A percentile compares a stretch with the other conserved stretches of the same genome.
phyloP scores from a whole-genome alignment of 2,797 vertebrate species.

The Staurois parvus region DNA sequence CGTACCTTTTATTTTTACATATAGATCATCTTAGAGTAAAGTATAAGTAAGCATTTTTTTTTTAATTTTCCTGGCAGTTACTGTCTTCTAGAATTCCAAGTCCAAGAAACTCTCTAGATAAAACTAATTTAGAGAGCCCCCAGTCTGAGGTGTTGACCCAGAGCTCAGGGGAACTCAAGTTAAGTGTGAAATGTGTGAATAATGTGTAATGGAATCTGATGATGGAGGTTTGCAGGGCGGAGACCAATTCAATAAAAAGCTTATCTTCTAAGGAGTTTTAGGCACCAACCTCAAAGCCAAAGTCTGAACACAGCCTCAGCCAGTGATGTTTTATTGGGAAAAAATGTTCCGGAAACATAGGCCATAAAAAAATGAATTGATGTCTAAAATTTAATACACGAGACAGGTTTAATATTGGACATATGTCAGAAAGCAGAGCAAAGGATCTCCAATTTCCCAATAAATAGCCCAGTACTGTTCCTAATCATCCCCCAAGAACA shows the following conservation, averaged over 20 bases:
- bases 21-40: too few species aligned
- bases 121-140: conserved; percentile 1
- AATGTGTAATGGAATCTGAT: conserved; percentile 49
- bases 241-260: conserved; percentile 42
- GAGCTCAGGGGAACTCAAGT: background rate
- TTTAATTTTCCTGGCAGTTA: background rate
- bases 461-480: conserved; percentile 25
- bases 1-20: too few species aligned
- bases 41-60: too few species aligned
- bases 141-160: background rate
- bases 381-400: conserved; percentile 44
- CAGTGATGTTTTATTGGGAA: conserved; percentile 51
- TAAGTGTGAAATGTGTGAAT: conserved; percentile 25
- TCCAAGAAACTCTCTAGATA: background rate
- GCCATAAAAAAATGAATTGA: conserved; percentile 51
- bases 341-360: conserved; percentile 47
- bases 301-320: conserved; percentile 4
- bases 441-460: conserved; percentile 17
- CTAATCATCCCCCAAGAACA: background rate
- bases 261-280: conserved; percentile 53
- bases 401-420: conserved; percentile 42
- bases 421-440: conserved; percentile 21
- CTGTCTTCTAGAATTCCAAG: background rate
- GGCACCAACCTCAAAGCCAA: conserved; percentile 48
- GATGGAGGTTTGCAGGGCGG: conserved; percentile 15